phyloP scores from a whole-genome alignment of 2,113 vertebrate species.

The Dissostichus mawsoni region DNA sequence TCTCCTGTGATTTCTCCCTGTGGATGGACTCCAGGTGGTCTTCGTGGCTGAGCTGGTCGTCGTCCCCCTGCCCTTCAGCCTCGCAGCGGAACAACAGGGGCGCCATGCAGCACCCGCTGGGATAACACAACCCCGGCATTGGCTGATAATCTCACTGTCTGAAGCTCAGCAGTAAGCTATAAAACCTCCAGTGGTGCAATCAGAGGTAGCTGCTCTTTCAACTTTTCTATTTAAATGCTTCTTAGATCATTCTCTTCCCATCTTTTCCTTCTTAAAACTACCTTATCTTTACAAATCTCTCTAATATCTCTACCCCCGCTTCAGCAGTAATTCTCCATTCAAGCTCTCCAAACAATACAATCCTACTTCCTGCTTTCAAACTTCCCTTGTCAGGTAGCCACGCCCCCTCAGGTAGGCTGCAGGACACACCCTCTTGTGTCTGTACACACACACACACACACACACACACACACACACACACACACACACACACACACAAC shows the following conservation, averaged over 20 bases:
- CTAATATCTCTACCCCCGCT: too few species aligned
- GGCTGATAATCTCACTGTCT: conserved; percentile 9
- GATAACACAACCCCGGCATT: conserved; percentile 66
- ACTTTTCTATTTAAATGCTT: background rate
- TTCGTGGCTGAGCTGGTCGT: conserved; percentile 50
- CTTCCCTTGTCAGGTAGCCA: conserved; percentile 39
- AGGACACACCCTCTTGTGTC: conserved; percentile 9
- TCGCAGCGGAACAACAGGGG: conserved; percentile 53
- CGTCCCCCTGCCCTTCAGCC: conserved; percentile 12
- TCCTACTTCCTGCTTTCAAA: conserved; percentile 62
- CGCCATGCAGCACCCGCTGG: conserved; percentile 65
- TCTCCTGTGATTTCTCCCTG: background rate
- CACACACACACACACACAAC: background rate
- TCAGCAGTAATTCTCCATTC: conserved; percentile 4
- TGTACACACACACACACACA: conserved; percentile 21
- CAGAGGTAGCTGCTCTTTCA: background rate
- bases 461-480: conserved; percentile 13
- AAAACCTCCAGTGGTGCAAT: background rate
- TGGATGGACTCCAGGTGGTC: conserved; percentile 52
- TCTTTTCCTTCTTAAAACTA: conserved; percentile 11
- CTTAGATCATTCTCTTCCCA: background rate
- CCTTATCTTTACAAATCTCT: background rate
- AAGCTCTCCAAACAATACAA: conserved; percentile 45
- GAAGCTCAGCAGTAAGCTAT: background rate
- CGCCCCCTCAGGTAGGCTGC: conserved; percentile 65